Conservation (phyloP, 2,113 vertebrate species). For the Smithornis capensis region DNA sequence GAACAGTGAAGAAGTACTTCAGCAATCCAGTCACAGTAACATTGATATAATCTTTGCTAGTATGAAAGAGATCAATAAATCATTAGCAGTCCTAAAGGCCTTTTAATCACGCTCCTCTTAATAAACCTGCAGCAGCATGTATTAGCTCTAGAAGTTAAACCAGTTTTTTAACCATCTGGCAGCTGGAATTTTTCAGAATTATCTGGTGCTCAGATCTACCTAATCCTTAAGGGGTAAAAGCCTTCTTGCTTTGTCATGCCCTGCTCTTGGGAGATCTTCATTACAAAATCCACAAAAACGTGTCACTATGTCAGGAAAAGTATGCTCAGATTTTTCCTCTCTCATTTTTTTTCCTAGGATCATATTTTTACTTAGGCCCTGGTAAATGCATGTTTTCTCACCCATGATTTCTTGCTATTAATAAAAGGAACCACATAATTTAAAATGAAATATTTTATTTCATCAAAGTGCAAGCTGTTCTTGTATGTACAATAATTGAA, state of each 20-base stretch:
- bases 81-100: neutral
- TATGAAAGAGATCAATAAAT: neutral
- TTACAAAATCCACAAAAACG: neutral
- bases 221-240: neutral
- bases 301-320: neutral
- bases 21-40: neutral
- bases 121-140: neutral
- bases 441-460: neutral
- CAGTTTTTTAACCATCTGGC: neutral
- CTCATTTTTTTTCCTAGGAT: neutral
- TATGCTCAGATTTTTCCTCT: neutral
- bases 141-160: neutral
- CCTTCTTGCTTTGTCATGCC: neutral
- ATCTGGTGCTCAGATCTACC: accelerated
- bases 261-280: neutral
- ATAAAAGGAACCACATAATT: neutral
- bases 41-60: neutral
- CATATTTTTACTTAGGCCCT: neutral
- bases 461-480: neutral
- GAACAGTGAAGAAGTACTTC: neutral
- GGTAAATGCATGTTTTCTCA: neutral
- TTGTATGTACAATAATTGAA: neutral
- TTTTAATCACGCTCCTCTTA: neutral
- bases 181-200: neutral
- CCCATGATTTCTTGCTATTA: neutral